Conservation (phyloP, 2,113 vertebrate genomes). For the Saiga tatarica region DNA sequence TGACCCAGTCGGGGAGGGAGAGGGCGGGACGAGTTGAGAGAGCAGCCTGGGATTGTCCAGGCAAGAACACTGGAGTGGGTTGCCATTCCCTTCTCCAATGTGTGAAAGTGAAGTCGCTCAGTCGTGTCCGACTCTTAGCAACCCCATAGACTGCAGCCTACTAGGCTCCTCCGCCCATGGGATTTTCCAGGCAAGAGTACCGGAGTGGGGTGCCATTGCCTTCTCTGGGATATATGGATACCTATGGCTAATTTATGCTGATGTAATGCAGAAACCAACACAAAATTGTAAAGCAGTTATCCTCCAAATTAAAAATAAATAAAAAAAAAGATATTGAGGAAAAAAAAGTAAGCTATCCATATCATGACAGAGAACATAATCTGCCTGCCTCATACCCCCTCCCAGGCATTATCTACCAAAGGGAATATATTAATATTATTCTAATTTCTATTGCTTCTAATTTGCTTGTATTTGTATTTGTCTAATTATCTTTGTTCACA, state of each 20-base stretch:
- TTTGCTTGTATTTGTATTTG: slow-evolving; percentile 15
- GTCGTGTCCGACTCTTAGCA: no score
- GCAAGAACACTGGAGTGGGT: no score
- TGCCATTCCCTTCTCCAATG: no score
- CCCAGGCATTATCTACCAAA: not conserved
- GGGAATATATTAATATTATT: not conserved
- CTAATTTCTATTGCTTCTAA: not conserved
- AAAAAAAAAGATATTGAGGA: not conserved
- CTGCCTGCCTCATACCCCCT: not conserved
- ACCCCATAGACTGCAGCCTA: no score
- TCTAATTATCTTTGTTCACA: not conserved
- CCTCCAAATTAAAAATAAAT: not conserved
- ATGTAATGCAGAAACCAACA: not conserved
- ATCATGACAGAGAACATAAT: not conserved
- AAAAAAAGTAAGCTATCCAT: not conserved
- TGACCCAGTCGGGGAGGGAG: not conserved
- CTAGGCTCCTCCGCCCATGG: no score
- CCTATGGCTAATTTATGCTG: not conserved
- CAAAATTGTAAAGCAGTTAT: not conserved
- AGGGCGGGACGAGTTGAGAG: not conserved
- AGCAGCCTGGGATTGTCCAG: not conserved
- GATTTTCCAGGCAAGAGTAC: no score
- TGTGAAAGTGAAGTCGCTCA: no score
- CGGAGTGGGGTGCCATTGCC: no score
- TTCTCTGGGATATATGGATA: not conserved